Base-by-base conservation (phyloP, 2,888 invertebrate genomes). In the Monoplex corrugatus region DNA sequence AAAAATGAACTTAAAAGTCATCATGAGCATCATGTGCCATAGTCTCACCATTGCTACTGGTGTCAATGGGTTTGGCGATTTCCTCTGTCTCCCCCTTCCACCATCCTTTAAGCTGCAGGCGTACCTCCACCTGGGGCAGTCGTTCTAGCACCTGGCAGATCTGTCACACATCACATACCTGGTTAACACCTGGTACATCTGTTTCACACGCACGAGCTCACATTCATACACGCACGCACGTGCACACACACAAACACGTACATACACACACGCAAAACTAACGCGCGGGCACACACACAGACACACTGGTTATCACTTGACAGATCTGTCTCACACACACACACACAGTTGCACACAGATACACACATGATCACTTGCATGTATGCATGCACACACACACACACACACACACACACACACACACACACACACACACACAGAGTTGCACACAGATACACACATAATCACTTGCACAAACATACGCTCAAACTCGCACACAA, bases 91-190 rank as follows among this genome's bases (percentile, higher is more conserved):
- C 43, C 57, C 93, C 94, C 19, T 92, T 93, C 89, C 93, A 93
- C 96, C 95, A 96, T 97, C 97, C 97, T 84, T 97, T 97, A 13
- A 98, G 95, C 16, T 95, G 95, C 86, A 97, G 92, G 90, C 96
- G 96, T 83, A 97, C 94, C 89, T 97, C 96, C 23, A 98, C 94
- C n/a, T 97, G 97, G 0, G 98, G 98, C 92, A 98, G 95, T 32
- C 97, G 97, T 94, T 97, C 96, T 91, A 98, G 38, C 3, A 93
- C 94, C 57, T 93, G 92, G 84, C 93, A 94, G 13, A 95, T 89
- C 95, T 95, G 92, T 0, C 80, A 80, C 75, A 80, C 80, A 80
- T 13, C 35, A 35, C 19, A 38, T n/a, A 80, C 44, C 19, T 80
- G 3, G 40, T 23, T 28, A 13, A 6, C 38, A 80, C 38, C 16